Conservation (phyloP, 2,113 vertebrate genomes). For the Zosterops hypoxanthus region DNA sequence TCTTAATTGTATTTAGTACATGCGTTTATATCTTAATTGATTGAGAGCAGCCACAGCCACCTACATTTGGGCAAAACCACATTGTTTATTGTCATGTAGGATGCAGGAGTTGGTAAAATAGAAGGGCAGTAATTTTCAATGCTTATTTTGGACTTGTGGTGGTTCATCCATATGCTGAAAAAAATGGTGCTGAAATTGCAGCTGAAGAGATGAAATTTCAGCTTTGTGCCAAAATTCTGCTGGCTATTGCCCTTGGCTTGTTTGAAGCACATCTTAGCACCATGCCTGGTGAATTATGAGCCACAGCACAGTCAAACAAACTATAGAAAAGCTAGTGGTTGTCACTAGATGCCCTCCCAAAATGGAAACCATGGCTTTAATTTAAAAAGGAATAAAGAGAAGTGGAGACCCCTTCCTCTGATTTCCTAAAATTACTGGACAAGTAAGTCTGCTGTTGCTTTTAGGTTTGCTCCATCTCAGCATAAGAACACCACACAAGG, state of each 20-base stretch:
- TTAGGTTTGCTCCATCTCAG: not conserved
- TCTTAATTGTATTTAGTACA: too few relatives aligned
- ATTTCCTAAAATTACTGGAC: not conserved
- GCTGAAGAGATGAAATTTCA: not conserved
- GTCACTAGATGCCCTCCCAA: not conserved
- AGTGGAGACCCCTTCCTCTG: not conserved
- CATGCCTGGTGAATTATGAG: not conserved
- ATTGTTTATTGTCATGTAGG: not conserved
- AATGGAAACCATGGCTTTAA: not conserved
- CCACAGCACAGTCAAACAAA: not conserved
- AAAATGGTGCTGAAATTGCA: not conserved
- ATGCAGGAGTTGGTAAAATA: not conserved
- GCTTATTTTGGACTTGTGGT: not conserved
- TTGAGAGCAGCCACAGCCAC: not conserved
- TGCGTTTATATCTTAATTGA: not conserved
- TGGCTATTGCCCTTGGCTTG: not conserved
- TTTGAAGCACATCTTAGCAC: not conserved
- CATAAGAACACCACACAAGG: rapidly evolving
- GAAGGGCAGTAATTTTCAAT: not conserved
- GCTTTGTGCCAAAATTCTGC: not conserved
- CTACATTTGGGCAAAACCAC: rapidly evolving
- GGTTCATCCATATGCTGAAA: not conserved
- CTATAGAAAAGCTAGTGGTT: not conserved
- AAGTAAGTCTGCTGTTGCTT: not conserved
- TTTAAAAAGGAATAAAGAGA: not conserved